Percentiles rank a stretch among this genome's conserved stretches.
Evolutionary conservation across 2,888 invertebrate species (phyloP).

Genomic region (Muschampia plurimacula): DNA sequence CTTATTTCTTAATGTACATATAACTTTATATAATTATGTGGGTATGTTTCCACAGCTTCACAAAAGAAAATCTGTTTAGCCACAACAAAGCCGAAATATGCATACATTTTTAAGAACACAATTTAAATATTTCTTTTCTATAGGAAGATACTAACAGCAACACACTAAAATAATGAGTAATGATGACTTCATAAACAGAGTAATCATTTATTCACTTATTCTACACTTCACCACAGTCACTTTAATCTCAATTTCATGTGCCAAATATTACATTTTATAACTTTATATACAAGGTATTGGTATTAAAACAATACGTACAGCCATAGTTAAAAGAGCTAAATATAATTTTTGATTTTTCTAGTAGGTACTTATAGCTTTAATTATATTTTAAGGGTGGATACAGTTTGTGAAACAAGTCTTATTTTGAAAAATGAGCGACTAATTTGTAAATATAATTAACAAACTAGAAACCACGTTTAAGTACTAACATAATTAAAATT

Average conservation of each 20-base stretch:
- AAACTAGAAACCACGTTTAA: constrained; percentile 22
- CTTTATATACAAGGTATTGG: constrained; percentile 49
- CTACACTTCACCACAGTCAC: constrained; percentile 32
- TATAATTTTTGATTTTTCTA: background rate
- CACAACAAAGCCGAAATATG: background rate
- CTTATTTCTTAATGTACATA: too few species aligned
- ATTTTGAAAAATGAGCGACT: background rate
- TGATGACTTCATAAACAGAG: background rate
- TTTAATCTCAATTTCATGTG: constrained; percentile 60
- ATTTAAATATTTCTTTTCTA: background rate
- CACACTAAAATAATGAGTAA: background rate
- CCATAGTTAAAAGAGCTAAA: constrained; percentile 52
- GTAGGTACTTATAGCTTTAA: background rate
- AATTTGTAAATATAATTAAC: background rate
- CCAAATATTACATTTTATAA: constrained; percentile 48
- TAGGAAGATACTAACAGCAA: constrained; percentile 5
- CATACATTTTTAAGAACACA: background rate
- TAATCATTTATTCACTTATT: constrained; percentile 23
- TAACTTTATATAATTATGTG: too few species aligned
- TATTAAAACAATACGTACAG: constrained; percentile 54
- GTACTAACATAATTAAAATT: constrained; percentile 17
- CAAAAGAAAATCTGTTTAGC: too few species aligned
- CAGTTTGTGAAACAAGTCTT: background rate
- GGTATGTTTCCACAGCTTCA: too few species aligned
- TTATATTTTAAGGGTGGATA: background rate